Evolutionary conservation across 2,888 invertebrate genomes (phyloP).

Genomic region (Dysmachus trigonus): DNA sequence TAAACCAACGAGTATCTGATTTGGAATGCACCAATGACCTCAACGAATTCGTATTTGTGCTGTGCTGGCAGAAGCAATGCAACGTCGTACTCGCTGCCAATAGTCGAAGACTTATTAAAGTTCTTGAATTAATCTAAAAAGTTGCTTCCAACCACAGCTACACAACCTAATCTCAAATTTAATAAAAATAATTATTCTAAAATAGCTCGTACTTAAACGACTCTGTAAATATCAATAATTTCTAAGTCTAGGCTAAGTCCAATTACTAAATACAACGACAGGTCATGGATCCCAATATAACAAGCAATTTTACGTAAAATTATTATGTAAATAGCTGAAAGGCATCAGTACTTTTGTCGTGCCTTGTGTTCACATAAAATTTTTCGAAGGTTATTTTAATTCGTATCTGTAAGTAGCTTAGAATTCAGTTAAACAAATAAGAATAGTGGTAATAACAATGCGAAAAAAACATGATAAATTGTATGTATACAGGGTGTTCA

Average conservation of each 20-base stretch:
- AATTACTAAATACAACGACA: not conserved
- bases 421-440: not conserved
- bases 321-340: not conserved
- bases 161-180: not conserved
- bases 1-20: constrained; percentile 45
- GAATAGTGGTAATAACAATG: not conserved
- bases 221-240: not conserved
- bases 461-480: not conserved
- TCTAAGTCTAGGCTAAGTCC: not conserved
- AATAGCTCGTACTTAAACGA: not conserved
- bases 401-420: not conserved
- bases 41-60: constrained; percentile 94
- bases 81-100: constrained; percentile 91
- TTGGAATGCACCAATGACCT: constrained; percentile 69
- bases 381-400: not conserved
- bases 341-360: not conserved
- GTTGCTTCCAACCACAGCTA: not conserved
- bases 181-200: not conserved
- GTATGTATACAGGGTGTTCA: too few relatives aligned
- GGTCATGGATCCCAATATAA: not conserved
- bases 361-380: not conserved
- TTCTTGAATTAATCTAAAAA: constrained; percentile 76
- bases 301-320: not conserved
- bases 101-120: constrained; percentile 92
- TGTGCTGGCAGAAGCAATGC: constrained; percentile 88